Base-by-base conservation (phyloP, 1,140 invertebrate genomes). In the Drosophila ironensis region DNA sequence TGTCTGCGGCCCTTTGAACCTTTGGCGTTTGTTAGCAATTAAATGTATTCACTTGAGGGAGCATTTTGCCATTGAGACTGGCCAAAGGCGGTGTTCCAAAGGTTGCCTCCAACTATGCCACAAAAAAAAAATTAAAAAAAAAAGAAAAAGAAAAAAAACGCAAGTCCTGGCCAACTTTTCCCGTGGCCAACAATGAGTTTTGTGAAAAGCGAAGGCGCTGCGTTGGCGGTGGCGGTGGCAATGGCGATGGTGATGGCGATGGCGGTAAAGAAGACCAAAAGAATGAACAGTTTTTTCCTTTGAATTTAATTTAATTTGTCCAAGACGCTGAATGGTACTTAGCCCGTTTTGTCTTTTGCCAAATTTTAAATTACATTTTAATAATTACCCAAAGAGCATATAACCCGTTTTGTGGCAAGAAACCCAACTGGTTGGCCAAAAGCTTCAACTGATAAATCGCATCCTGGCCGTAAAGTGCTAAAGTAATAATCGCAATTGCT, bases 1-100 rank as follows among this genome's bases (percentile, higher is more conserved):
- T 73, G 75, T 33, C 27, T 33, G 5, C 16, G 7, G 64, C 48
- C 42, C 48, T 33, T 40, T 28, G 14, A 68, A 35, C 45, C 41
- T 48, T 69, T 72, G 52, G 45, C 71, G 46, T 80, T 82, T 74
- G 54, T 73, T 78, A 84, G 78, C 80, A 84, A 84, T 84, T 84
- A 84, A 84, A 84, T 86, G 54, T 78, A 66, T 78, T 84, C 80
- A 84, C 80, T 78, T 86, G 50, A 86, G 40, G 54, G 47, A 56
- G 56, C 68, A 73, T 63, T 70, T 66, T 70, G 35, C 48, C 48
- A 72, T 82, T 82, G 48, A 80, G 27, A 52, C 45, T 19, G 30
- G 47, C 35, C 57, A 61, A 63, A 64, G 57, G 24, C 57, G 33
- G 20, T 24, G 16, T 27, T 37, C 11, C 54, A 63, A 63, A 63